These are phyloP conservation scores for Hemitrygon akajei DNA, from an alignment of 2,797 vertebrate species.

Conservation along the genomic window DNA sequence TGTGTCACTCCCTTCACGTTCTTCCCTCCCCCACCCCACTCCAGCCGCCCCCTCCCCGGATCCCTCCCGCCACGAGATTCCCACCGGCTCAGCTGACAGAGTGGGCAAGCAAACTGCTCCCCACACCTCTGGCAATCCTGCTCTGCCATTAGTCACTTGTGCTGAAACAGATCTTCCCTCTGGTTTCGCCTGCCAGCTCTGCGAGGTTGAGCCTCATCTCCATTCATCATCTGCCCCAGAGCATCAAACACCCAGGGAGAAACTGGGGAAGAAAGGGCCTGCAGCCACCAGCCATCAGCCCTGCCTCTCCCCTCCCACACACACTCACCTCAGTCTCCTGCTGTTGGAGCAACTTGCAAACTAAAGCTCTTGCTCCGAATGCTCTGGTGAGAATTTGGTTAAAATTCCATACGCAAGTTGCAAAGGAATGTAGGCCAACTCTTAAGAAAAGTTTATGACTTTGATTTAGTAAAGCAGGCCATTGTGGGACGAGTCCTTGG, in stretches of 20 bases:
- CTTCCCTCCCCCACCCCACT: not conserved
- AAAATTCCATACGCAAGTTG: not conserved
- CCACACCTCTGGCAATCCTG: not conserved
- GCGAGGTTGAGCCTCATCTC: not conserved
- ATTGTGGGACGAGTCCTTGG: conserved; percentile 1
- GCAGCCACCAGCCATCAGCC: not conserved
- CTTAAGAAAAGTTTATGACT: conserved; percentile 17
- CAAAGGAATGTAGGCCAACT: not conserved
- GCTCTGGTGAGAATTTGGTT: not conserved
- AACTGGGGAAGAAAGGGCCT: not conserved
- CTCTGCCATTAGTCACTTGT: not conserved
- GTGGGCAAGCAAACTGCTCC: not conserved
- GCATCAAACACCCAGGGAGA: not conserved
- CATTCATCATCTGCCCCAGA: not conserved
- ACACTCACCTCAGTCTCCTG: no score
- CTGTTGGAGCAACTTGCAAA: not conserved
- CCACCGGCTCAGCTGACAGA: not conserved
- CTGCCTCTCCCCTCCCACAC: no score
- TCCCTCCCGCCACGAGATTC: not conserved
- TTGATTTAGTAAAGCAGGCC: conserved; percentile 20
- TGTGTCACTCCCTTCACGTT: not conserved
- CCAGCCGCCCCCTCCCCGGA: not conserved
- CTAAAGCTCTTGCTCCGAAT: not conserved
- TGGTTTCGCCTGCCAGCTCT: not conserved
- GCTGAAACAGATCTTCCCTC: not conserved